Conservation (phyloP, 2,113 vertebrate species). For the Gobiocypris rarus region DNA sequence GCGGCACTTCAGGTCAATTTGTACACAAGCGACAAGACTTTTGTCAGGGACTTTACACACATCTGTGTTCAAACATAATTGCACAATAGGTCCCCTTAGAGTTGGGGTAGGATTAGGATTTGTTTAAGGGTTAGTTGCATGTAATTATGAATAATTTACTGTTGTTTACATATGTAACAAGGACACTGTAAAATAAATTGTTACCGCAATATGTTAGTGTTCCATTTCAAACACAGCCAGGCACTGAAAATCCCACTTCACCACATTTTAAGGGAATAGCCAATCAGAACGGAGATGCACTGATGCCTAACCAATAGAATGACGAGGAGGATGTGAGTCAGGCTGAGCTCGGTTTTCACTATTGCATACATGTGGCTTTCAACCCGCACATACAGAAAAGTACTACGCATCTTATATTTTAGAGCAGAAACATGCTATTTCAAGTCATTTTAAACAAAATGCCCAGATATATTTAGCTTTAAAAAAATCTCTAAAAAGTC, state of each 20-base stretch:
- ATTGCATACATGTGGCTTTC: slow-evolving; percentile 66
- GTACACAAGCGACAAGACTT: too few species aligned
- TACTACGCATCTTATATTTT: slow-evolving; percentile 41
- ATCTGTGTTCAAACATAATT: too few species aligned
- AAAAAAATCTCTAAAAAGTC: slow-evolving; percentile 43
- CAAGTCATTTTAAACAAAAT: slow-evolving; percentile 43
- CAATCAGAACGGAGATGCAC: slow-evolving; percentile 28
- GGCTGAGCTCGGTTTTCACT: slow-evolving; percentile 58
- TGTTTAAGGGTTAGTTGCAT: too few species aligned
- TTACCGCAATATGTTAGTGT: neutral
- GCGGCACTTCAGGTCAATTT: too few species aligned
- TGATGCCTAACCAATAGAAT: slow-evolving; percentile 15
- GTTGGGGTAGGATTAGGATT: too few species aligned
- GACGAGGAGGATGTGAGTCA: slow-evolving; percentile 13
- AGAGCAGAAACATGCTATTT: slow-evolving; percentile 61
- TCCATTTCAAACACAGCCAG: neutral
- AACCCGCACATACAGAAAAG: slow-evolving; percentile 35
- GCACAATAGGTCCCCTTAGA: too few species aligned
- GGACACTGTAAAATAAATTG: too few species aligned
- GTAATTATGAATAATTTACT: too few species aligned
- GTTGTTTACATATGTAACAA: too few species aligned
- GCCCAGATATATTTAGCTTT: slow-evolving; percentile 28
- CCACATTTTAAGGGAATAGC: neutral
- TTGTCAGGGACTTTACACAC: too few species aligned
- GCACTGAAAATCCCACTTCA: neutral